phyloP scores from a whole-genome alignment of 2,113 vertebrate species.

The Hoplias malabaricus region DNA sequence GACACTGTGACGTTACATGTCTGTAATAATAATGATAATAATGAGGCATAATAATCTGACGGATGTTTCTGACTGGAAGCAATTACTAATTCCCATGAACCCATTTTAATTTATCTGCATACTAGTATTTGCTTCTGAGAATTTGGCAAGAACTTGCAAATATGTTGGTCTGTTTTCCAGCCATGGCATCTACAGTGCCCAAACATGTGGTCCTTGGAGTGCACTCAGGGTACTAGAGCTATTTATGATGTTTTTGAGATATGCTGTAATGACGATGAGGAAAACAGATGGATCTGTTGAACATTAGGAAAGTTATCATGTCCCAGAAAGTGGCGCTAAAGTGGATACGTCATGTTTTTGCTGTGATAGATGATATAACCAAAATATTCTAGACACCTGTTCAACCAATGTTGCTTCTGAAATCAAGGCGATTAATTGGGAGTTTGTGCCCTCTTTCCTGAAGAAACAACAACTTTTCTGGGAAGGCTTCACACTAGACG shows the following conservation, averaged over 20 bases:
- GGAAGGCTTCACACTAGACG: too few relatives aligned
- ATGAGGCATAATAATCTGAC: not conserved
- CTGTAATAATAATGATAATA: not conserved
- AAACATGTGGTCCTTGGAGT: not conserved
- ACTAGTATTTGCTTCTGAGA: not conserved
- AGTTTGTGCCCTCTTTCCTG: too few relatives aligned
- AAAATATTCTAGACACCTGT: too few relatives aligned
- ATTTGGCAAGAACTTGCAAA: not conserved
- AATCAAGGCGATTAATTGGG: too few relatives aligned
- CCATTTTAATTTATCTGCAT: not conserved
- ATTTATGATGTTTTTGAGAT: slow-evolving; percentile 4
- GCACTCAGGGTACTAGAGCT: not conserved
- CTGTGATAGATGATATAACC: not conserved
- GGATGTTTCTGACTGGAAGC: not conserved
- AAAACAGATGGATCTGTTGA: not conserved
- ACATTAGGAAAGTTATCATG: not conserved
- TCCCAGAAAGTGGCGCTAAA: not conserved
- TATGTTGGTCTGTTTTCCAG: not conserved
- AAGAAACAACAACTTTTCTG: too few relatives aligned
- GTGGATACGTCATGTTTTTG: not conserved
- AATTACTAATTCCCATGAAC: not conserved
- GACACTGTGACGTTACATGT: not conserved
- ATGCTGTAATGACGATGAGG: not conserved
- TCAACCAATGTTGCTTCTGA: too few relatives aligned
- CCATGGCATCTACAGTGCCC: slow-evolving; percentile 7